Evolutionary conservation across 92 coral and sea anemone species (phyloP).

Genomic region (Phenganax marumi): DNA sequence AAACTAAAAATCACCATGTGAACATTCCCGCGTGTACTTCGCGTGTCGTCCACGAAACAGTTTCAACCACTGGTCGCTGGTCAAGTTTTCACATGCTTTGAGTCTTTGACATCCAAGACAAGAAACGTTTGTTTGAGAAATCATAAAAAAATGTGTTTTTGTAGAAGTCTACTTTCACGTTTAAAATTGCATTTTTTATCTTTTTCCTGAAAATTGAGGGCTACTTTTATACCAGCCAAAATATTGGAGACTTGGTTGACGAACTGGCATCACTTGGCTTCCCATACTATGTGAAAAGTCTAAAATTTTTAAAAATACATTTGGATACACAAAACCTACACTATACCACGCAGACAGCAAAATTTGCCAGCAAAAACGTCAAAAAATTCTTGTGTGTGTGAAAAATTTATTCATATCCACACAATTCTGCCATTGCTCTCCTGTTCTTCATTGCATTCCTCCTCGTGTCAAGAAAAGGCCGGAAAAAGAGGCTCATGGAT

Average conservation of each 20-base stretch:
- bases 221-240: no score
- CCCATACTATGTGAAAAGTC: neutral
- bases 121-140: no score
- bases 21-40: neutral
- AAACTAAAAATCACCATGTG: neutral
- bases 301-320: neutral
- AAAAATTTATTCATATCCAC: neutral
- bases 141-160: no score
- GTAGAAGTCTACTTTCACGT: no score
- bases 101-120: no score
- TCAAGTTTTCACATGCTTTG: no score
- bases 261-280: no score
- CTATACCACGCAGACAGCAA: neutral
- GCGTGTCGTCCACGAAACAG: neutral
- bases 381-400: slow-evolving; percentile 14
- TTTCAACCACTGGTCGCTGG: no score
- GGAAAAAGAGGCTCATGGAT: neutral
- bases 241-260: no score
- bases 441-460: neutral
- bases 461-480: neutral
- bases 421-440: neutral
- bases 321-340: slow-evolving; percentile 8
- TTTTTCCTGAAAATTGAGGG: no score
- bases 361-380: slow-evolving; percentile 22
- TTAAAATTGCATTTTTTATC: no score